These are phyloP conservation scores for Procapra przewalskii DNA, from an alignment of 2,113 vertebrate species.

Conservation along the genomic window DNA sequence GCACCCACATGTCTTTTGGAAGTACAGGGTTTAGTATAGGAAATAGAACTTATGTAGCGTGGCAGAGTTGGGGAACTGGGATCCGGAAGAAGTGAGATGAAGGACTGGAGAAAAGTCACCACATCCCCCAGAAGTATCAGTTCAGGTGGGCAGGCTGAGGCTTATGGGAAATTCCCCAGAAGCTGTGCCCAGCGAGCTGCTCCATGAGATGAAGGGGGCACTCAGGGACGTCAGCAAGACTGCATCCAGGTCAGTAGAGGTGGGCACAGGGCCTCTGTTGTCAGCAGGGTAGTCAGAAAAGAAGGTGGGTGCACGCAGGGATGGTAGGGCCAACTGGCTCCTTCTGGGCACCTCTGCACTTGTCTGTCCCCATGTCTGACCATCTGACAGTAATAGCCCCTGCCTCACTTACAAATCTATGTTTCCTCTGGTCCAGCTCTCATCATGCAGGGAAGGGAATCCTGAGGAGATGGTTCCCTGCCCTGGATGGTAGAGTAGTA, in stretches of 20 bases:
- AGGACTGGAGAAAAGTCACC: not conserved
- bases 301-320: not conserved
- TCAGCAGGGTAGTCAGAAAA: not conserved
- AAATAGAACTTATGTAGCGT: not conserved
- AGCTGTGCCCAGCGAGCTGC: not conserved
- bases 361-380: not conserved
- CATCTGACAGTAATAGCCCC: not conserved
- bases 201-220: not conserved
- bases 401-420: not conserved
- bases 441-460: not conserved
- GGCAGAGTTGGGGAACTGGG: not conserved
- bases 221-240: accelerated
- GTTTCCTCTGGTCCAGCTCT: not conserved
- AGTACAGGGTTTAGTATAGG: not conserved
- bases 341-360: accelerated
- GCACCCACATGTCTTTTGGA: not conserved
- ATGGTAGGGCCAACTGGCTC: not conserved
- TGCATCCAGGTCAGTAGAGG: not conserved
- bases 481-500: accelerated
- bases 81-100: not conserved
- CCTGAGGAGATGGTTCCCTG: not conserved
- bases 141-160: not conserved
- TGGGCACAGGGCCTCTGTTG: not conserved
- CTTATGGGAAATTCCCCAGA: not conserved
- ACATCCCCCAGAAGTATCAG: not conserved